These are phyloP conservation scores for Sceliomorpha sp. DNA, from an alignment of 2,888 invertebrate genomes.

Conservation along the genomic window DNA sequence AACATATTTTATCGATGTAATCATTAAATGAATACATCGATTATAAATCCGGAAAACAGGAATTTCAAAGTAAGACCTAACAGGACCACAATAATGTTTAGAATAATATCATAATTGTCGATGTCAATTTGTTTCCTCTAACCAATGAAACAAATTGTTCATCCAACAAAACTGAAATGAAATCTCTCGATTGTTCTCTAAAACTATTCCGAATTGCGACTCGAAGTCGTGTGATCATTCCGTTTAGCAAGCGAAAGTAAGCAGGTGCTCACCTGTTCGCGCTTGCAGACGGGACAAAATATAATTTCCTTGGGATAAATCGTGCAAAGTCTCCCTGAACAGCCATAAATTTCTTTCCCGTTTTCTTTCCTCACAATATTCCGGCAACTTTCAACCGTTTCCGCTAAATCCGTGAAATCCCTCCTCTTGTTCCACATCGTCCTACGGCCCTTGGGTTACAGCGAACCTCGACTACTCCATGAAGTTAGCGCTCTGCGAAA, in stretches of 20 bases:
- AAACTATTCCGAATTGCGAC: no score
- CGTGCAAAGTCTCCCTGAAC: slow-evolving; percentile 67
- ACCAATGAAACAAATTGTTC: no score
- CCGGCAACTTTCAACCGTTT: slow-evolving; percentile 69
- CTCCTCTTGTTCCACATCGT: slow-evolving; percentile 46
- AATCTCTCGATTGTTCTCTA: no score
- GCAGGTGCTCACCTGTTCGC: slow-evolving; percentile 43
- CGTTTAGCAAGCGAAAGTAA: slow-evolving; percentile 45
- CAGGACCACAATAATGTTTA: no score
- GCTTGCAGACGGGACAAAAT: slow-evolving; percentile 57
- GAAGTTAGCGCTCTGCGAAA: slow-evolving; percentile 51
- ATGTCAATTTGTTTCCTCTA: no score
- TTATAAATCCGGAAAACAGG: no score
- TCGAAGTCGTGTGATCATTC: slow-evolving; percentile 46
- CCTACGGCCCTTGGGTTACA: slow-evolving; percentile 47
- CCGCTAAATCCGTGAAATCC: slow-evolving; percentile 68
- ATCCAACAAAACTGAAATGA: no score
- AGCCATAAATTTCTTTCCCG: slow-evolving; percentile 65
- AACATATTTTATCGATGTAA: no score
- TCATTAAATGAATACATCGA: no score
- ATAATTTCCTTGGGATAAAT: slow-evolving; percentile 68
- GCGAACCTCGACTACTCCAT: slow-evolving; percentile 52
- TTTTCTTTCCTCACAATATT: slow-evolving; percentile 61
- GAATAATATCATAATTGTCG: no score
- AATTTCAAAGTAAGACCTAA: no score